These are phyloP conservation scores for Cotesia congregata DNA, from an alignment of 2,888 invertebrate species.

Conservation along the genomic window DNA sequence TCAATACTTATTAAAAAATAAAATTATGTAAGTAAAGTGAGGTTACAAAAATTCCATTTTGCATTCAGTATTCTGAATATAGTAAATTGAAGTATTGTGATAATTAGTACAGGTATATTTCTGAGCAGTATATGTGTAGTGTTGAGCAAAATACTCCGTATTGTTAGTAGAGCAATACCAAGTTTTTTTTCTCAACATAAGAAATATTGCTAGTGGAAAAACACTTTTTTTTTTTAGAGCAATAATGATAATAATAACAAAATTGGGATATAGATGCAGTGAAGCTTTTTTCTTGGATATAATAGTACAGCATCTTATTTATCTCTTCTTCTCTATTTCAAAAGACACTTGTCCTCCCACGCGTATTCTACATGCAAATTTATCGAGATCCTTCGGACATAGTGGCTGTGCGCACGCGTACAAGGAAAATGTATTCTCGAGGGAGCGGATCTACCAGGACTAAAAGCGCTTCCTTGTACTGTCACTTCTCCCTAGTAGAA, in stretches of 20 bases:
- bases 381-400: slow-evolving; percentile 70
- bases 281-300: slow-evolving; percentile 1
- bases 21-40: no score
- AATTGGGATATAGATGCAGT: not conserved
- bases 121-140: no score
- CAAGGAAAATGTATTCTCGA: slow-evolving; percentile 59
- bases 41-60: no score
- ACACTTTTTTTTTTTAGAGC: no score
- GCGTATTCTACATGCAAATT: slow-evolving; percentile 70
- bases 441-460: slow-evolving; percentile 66
- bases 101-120: no score
- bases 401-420: slow-evolving; percentile 51
- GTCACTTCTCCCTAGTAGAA: slow-evolving; percentile 68
- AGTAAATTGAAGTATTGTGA: no score
- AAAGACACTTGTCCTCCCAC: slow-evolving; percentile 25
- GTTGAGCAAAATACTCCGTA: no score
- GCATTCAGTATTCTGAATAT: no score
- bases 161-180: no score
- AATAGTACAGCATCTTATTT: slow-evolving; percentile 7
- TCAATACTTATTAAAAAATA: no score
- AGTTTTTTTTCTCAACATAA: no score
- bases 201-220: no score
- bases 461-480: slow-evolving; percentile 71
- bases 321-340: slow-evolving; percentile 49
- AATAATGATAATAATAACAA: not conserved